phyloP scores from a whole-genome alignment of 2,888 invertebrate species.

The Amphipyra berbera region DNA sequence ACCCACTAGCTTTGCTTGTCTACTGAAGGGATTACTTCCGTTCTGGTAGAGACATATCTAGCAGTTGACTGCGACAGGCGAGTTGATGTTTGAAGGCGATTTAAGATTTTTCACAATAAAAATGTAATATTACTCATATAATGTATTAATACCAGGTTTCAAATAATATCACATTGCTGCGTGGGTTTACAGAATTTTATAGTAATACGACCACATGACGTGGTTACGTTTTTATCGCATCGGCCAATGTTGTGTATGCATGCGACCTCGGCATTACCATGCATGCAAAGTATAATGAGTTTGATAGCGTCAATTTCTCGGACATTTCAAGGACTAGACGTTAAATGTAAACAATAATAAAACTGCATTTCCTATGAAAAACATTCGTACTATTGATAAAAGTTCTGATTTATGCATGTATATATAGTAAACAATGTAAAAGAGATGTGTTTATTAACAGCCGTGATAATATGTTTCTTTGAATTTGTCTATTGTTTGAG shows the following conservation, averaged over 20 bases:
- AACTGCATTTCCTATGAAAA: slow-evolving; percentile 40
- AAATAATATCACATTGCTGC: slow-evolving; percentile 17
- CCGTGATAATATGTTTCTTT: neutral
- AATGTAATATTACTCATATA: neutral
- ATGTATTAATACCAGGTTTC: neutral
- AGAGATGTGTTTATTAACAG: neutral
- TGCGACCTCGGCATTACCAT: slow-evolving; percentile 58
- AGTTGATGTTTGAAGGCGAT: neutral
- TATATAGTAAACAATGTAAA: slow-evolving; percentile 1
- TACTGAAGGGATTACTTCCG: no score
- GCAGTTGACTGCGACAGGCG: no score
- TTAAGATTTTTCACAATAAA: neutral
- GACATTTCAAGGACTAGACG: slow-evolving; percentile 55
- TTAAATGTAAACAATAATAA: slow-evolving; percentile 35
- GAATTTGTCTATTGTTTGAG: neutral
- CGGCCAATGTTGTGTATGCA: slow-evolving; percentile 56
- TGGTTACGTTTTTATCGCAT: slow-evolving; percentile 53
- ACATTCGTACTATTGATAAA: slow-evolving; percentile 12
- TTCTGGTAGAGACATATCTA: no score
- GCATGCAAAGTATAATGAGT: slow-evolving; percentile 56
- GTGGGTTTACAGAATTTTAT: slow-evolving; percentile 15
- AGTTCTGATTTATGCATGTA: slow-evolving; percentile 3
- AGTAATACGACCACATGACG: slow-evolving; percentile 45
- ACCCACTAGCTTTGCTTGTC: no score
- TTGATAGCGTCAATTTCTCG: slow-evolving; percentile 48